A percentile compares a stretch with the other conserved stretches of the same genome.
phyloP scores from a whole-genome alignment of 2,797 vertebrate species.

The Halcyon badia region DNA sequence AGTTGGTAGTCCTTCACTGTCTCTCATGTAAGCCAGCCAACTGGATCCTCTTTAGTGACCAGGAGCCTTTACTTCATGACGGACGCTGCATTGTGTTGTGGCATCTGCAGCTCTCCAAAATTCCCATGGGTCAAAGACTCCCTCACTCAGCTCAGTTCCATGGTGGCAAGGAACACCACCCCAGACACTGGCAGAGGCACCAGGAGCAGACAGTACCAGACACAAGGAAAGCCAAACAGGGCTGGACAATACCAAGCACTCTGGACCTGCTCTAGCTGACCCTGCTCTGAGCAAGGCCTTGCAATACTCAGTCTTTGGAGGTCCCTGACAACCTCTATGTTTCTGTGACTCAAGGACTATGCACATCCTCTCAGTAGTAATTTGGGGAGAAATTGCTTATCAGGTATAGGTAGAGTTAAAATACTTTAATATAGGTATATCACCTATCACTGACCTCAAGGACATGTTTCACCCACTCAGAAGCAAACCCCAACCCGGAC shows the following conservation, averaged over 20 bases:
- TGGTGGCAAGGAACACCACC: neutral
- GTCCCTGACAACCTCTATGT: neutral
- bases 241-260: neutral
- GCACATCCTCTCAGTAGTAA: neutral
- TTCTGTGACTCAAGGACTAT: neutral
- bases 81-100: rapidly evolving
- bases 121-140: neutral
- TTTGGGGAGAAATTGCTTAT: neutral
- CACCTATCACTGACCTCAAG: neutral
- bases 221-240: rapidly evolving
- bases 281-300: neutral
- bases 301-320: neutral
- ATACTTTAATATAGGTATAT: neutral
- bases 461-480: neutral
- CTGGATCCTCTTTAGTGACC: neutral
- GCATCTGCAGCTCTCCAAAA: neutral
- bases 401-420: neutral
- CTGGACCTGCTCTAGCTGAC: neutral
- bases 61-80: neutral
- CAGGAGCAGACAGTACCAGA: neutral
- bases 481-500: neutral
- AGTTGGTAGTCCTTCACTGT: neutral
- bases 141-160: neutral
- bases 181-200: neutral
- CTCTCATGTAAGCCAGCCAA: neutral